Conservation (phyloP, 2,888 invertebrate genomes). For the Boloria euphrosyne region DNA sequence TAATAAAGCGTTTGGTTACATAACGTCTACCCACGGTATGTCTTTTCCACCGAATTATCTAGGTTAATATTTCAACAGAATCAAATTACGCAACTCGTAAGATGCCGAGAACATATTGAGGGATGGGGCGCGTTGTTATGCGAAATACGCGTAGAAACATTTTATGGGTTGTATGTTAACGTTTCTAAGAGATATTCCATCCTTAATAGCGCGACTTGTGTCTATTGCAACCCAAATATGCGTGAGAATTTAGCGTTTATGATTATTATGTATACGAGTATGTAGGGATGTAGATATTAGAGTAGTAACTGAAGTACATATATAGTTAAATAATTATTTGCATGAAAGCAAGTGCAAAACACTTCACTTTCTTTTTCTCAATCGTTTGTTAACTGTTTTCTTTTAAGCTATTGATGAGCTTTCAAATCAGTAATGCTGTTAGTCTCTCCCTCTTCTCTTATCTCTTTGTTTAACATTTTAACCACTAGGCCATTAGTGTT, state of each 20-base stretch:
- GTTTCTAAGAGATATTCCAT: conserved; percentile 65
- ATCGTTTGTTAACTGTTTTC: too few relatives aligned
- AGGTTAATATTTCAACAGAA: conserved; percentile 74
- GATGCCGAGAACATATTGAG: conserved; percentile 62
- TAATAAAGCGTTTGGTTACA: background rate
- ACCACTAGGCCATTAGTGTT: too few relatives aligned
- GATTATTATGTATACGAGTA: background rate
- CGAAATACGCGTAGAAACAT: conserved; percentile 58
- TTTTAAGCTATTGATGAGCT: too few relatives aligned
- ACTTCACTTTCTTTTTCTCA: too few relatives aligned
- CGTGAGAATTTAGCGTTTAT: conserved; percentile 7
- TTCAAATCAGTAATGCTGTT: too few relatives aligned
- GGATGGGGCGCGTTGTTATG: conserved; percentile 56
- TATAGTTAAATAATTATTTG: too few relatives aligned
- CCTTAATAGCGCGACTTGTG: conserved; percentile 54
- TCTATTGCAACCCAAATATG: conserved; percentile 12
- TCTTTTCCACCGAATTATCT: conserved; percentile 63
- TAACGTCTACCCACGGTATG: conserved; percentile 47
- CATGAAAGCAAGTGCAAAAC: too few relatives aligned
- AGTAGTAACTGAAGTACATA: too few relatives aligned
- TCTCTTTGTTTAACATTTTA: too few relatives aligned
- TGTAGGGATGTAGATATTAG: too few relatives aligned
- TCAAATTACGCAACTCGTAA: conserved; percentile 74
- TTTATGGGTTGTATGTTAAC: conserved; percentile 64
- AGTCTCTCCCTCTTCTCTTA: too few relatives aligned